These are phyloP conservation scores for Urechis unicinctus DNA, from an alignment of 2,888 invertebrate species.

Conservation along the genomic window DNA sequence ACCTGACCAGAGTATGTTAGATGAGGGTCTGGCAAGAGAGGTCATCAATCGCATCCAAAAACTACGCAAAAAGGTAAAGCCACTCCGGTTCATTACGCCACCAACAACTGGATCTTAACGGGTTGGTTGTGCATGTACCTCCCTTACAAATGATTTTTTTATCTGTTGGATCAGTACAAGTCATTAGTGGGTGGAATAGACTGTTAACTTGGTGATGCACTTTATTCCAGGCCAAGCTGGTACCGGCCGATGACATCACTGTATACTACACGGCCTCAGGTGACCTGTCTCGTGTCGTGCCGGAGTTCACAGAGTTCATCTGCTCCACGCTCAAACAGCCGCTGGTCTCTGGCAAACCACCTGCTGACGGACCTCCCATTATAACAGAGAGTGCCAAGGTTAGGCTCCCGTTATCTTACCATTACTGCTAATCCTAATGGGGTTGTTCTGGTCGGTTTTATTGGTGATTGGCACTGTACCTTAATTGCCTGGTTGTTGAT, in stretches of 20 bases:
- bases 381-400: slow-evolving; percentile 61
- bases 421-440: too few relatives aligned
- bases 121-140: too few relatives aligned
- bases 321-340: slow-evolving; percentile 75
- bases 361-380: slow-evolving; percentile 55
- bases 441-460: too few relatives aligned
- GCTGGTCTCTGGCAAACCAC: slow-evolving; percentile 56
- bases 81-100: too few relatives aligned
- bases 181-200: background rate
- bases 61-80: slow-evolving; percentile 72
- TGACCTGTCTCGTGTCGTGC: slow-evolving; percentile 59
- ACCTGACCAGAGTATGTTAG: slow-evolving; percentile 81
- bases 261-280: slow-evolving; percentile 63
- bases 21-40: slow-evolving; percentile 93
- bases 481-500: too few relatives aligned
- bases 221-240: slow-evolving; percentile 63
- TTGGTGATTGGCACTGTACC: too few relatives aligned
- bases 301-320: slow-evolving; percentile 69
- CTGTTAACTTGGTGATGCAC: slow-evolving; percentile 4
- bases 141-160: too few relatives aligned
- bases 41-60: slow-evolving; percentile 94
- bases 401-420: background rate
- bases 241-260: slow-evolving; percentile 82
- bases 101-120: too few relatives aligned
- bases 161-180: too few relatives aligned